Evolutionary conservation across 1,140 invertebrate species (phyloP).

Genomic region (Probaryconus sp.): DNA sequence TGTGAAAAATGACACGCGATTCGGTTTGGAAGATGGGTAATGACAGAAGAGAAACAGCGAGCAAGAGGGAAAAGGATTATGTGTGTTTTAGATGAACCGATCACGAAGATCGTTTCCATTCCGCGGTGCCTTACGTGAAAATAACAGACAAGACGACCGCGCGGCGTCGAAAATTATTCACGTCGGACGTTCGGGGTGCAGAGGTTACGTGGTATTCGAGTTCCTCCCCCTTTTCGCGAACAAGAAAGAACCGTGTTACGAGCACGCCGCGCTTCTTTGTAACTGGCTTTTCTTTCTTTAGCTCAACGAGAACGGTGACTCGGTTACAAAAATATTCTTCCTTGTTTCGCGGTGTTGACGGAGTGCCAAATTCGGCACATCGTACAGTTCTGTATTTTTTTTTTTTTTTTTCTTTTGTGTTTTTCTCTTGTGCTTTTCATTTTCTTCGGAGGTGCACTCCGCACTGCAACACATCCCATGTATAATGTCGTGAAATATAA

Average conservation of each 20-base stretch:
- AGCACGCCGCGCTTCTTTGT: slow-evolving; percentile 1
- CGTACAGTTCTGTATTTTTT: too few relatives aligned
- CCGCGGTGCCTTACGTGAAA: slow-evolving; percentile 22
- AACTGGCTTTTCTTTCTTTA: slow-evolving; percentile 22
- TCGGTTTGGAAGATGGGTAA: slow-evolving; percentile 6
- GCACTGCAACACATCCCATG: slow-evolving; percentile 19
- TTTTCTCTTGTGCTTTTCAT: slow-evolving; percentile 28
- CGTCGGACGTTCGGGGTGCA: slow-evolving; percentile 22
- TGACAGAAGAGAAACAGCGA: not conserved
- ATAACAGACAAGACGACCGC: slow-evolving; percentile 29
- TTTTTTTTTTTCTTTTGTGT: too few relatives aligned
- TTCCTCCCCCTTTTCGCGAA: slow-evolving; percentile 23
- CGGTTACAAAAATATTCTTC: slow-evolving; percentile 36
- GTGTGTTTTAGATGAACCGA: slow-evolving; percentile 1
- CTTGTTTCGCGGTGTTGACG: slow-evolving; percentile 30
- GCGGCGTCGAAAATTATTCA: slow-evolving; percentile 40
- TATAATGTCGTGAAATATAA: slow-evolving; percentile 48
- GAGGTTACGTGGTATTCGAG: slow-evolving; percentile 14
- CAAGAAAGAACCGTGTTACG: slow-evolving; percentile 31
- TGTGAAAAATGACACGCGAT: not conserved
- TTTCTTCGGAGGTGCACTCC: slow-evolving; percentile 2
- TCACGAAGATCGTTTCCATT: slow-evolving; percentile 37
- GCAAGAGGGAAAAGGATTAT: slow-evolving; percentile 7
- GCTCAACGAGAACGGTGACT: slow-evolving; percentile 30
- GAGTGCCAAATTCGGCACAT: slow-evolving; percentile 46